Conservation (phyloP, 2,888 invertebrate species). For the Scaptodrosophila latifasciaeformis region DNA sequence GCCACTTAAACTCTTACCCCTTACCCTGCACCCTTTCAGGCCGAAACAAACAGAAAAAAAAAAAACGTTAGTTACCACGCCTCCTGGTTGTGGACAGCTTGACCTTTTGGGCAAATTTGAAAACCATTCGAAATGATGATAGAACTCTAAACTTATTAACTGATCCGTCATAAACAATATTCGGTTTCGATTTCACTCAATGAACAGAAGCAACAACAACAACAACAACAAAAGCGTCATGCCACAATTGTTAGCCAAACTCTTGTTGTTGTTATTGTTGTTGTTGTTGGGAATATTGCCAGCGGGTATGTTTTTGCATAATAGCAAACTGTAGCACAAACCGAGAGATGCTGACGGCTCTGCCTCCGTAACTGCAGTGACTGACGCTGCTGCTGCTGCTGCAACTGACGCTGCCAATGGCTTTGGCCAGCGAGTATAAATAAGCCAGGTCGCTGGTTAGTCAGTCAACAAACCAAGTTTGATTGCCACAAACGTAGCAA, state of each 20-base stretch:
- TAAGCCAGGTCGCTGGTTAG: conserved; percentile 10
- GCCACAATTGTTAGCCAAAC: too few species aligned
- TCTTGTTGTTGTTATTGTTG: too few species aligned
- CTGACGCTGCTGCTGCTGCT: too few species aligned
- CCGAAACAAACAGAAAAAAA: too few species aligned
- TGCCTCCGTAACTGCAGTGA: too few species aligned
- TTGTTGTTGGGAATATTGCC: neutral
- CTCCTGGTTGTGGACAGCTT: conserved; percentile 30
- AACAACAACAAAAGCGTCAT: conserved; percentile 34
- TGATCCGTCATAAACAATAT: conserved; percentile 41
- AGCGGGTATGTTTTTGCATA: conserved; percentile 56
- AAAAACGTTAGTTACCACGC: conserved; percentile 54
- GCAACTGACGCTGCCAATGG: too few species aligned
- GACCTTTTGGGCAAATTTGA: conserved; percentile 53
- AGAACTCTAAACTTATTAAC: too few species aligned
- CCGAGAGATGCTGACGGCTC: too few species aligned
- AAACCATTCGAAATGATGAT: too few species aligned
- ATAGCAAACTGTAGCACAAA: conserved; percentile 60
- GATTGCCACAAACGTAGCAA: too few species aligned
- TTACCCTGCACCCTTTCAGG: too few species aligned
- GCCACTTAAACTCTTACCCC: too few species aligned
- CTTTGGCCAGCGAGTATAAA: neutral
- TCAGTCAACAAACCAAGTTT: conserved; percentile 42
- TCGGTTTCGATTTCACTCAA: conserved; percentile 39
- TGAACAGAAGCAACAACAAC: neutral